Conservation (phyloP, 2,797 vertebrate species). For the Limosa lapponica region DNA sequence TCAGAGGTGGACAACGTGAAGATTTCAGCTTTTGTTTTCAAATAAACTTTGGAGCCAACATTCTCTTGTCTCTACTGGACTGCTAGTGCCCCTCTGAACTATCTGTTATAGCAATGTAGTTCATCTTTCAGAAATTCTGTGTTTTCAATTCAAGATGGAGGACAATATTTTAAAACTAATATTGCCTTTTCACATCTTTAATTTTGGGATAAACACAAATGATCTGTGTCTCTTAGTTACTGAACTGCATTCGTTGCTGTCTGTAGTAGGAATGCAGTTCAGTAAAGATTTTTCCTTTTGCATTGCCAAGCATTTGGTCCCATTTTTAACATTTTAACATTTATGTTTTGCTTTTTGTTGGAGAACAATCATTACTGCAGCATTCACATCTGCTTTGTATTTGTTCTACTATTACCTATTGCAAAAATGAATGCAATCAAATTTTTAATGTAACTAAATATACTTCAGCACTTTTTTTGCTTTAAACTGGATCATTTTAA, state of each 20-base stretch:
- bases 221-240: constrained; percentile 47
- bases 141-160: constrained; percentile 75
- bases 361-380: constrained; percentile 66
- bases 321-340: constrained; percentile 43
- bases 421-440: constrained; percentile 80
- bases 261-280: constrained; percentile 44
- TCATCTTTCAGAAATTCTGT: constrained; percentile 73
- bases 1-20: constrained; percentile 79
- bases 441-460: constrained; percentile 75
- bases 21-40: constrained; percentile 78
- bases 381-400: constrained; percentile 69
- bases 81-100: constrained; percentile 77
- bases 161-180: constrained; percentile 75
- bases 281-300: constrained; percentile 36
- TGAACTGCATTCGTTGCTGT: constrained; percentile 64
- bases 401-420: constrained; percentile 67
- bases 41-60: constrained; percentile 77
- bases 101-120: constrained; percentile 71
- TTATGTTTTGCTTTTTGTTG: constrained; percentile 59
- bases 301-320: constrained; percentile 51
- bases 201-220: constrained; percentile 69
- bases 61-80: constrained; percentile 75
- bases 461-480: constrained; percentile 84
- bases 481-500: constrained; percentile 79
- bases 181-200: constrained; percentile 73